These are phyloP conservation scores for Ganaspis brasiliensis DNA, from an alignment of 2,888 invertebrate species.

Conservation along the genomic window DNA sequence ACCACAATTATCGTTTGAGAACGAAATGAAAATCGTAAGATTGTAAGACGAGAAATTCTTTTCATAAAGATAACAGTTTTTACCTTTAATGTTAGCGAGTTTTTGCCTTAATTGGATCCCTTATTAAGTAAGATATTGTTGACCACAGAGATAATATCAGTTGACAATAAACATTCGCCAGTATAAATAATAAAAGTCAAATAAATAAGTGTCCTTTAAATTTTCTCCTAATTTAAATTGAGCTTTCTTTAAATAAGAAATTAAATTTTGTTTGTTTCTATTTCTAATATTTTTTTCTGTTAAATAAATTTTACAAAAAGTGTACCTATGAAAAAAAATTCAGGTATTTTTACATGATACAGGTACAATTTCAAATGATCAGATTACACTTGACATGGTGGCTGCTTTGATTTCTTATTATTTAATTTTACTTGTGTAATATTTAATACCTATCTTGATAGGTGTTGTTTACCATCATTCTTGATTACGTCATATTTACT, in stretches of 20 bases:
- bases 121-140: conserved; percentile 23
- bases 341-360: too few species aligned
- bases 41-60: conserved; percentile 13
- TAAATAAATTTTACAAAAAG: too few species aligned
- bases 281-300: not conserved
- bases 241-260: not conserved
- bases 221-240: not conserved
- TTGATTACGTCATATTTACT: not conserved
- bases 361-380: too few species aligned
- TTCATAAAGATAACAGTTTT: not conserved
- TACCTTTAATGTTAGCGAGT: not conserved
- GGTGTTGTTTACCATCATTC: not conserved
- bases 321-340: too few species aligned
- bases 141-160: conserved; percentile 19
- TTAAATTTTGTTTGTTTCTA: not conserved
- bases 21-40: conserved; percentile 6
- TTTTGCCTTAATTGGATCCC: conserved; percentile 23
- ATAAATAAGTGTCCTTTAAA: not conserved
- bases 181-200: conserved; percentile 15
- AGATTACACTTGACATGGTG: too few species aligned
- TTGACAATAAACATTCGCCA: conserved; percentile 20
- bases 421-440: not conserved
- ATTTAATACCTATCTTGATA: not conserved
- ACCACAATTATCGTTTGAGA: conserved; percentile 49
- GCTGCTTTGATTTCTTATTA: not conserved